A percentile compares a stretch with the other conserved stretches of the same genome.
These are phyloP conservation scores for Semicossyphus pulcher DNA, from an alignment of 2,113 vertebrate species.

Conservation along the genomic window DNA sequence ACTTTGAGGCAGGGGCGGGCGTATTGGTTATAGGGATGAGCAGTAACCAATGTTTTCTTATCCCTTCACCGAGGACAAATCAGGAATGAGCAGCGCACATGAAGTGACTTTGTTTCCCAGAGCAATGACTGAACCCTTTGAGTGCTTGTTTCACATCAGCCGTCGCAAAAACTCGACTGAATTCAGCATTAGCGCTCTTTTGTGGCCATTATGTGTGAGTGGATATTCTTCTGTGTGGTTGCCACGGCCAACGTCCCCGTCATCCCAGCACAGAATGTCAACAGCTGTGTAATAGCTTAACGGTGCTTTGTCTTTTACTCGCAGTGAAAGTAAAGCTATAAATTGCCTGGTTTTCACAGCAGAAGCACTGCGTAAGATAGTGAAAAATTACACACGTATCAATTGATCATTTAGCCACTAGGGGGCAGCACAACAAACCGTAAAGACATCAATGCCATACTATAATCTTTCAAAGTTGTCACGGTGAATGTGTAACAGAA, in stretches of 20 bases:
- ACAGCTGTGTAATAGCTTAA: background rate
- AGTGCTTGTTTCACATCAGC: constrained; percentile 20
- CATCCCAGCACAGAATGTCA: background rate
- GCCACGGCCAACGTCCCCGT: background rate
- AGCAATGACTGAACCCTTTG: constrained; percentile 18
- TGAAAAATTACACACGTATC: too few species aligned
- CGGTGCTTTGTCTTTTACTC: background rate
- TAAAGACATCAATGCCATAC: too few species aligned
- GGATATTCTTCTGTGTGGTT: background rate
- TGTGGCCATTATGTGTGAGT: background rate
- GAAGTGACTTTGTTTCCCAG: constrained; percentile 24
- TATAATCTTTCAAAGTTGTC: too few species aligned
- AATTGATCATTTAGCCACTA: too few species aligned
- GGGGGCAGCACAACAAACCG: too few species aligned
- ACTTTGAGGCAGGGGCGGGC: background rate
- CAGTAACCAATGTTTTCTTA: constrained; percentile 15
- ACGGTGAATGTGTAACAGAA: too few species aligned
- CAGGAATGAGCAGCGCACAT: background rate
- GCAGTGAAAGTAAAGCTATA: background rate
- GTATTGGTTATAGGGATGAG: constrained; percentile 4
- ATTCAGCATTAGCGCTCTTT: background rate
- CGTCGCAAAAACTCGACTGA: background rate
- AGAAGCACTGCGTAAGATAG: too few species aligned
- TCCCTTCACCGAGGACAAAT: background rate
- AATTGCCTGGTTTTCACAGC: background rate